These are phyloP conservation scores for Cotesia congregata DNA, from an alignment of 2,888 invertebrate species.

Conservation along the genomic window DNA sequence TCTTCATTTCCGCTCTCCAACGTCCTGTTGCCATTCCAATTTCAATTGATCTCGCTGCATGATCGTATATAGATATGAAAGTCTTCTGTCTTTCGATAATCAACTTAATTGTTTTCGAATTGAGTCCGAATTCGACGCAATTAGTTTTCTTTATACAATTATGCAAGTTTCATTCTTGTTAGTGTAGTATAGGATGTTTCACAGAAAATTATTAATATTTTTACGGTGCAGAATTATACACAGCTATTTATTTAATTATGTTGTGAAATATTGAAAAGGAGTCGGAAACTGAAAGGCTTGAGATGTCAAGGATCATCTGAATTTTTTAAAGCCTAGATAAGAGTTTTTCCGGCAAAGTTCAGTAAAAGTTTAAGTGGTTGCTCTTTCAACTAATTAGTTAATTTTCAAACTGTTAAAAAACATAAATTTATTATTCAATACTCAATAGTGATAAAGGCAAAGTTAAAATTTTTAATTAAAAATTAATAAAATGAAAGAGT, in stretches of 20 bases:
- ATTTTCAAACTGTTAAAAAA: background rate
- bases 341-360: background rate
- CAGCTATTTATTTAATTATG: background rate
- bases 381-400: background rate
- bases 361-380: background rate
- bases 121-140: background rate
- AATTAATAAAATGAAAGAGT: background rate
- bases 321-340: background rate
- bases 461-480: background rate
- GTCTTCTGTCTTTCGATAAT: background rate
- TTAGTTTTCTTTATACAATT: background rate
- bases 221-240: too few species aligned
- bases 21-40: constrained; percentile 24
- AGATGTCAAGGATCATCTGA: background rate
- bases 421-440: background rate
- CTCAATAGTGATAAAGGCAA: background rate
- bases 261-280: background rate
- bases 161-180: too few species aligned
- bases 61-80: background rate
- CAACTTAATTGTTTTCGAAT: constrained; percentile 4
- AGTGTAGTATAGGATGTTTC: too few species aligned
- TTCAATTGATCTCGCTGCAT: constrained; percentile 19
- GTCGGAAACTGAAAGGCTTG: background rate
- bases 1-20: constrained; percentile 30
- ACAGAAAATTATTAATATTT: too few species aligned